phyloP scores from a whole-genome alignment of 2,113 vertebrate species.

The Corapipo altera region DNA sequence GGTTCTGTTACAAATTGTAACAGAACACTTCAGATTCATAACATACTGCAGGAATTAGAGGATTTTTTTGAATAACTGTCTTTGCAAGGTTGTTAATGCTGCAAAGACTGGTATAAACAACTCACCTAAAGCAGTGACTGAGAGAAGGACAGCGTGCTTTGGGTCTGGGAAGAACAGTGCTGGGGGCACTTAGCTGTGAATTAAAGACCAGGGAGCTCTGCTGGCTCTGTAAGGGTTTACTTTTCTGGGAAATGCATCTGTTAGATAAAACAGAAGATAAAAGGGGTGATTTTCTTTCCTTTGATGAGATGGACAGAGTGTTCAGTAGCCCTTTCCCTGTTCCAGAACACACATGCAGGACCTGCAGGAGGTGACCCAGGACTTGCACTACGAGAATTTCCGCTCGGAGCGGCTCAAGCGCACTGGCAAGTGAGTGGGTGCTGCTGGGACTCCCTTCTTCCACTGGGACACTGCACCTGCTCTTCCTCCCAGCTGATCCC shows the following conservation, averaged over 20 bases:
- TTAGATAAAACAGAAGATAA: neutral
- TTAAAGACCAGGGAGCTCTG: neutral
- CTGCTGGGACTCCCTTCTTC: neutral
- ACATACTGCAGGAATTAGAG: neutral
- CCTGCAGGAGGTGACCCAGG: constrained; percentile 88
- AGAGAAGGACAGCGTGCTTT: neutral
- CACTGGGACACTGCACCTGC: neutral
- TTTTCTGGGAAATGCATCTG: neutral
- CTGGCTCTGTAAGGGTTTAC: neutral
- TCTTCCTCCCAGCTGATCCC: neutral
- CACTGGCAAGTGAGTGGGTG: constrained; percentile 78
- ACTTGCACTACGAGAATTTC: constrained; percentile 91
- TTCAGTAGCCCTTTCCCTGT: neutral
- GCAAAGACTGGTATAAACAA: neutral
- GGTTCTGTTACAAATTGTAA: neutral
- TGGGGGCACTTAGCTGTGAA: neutral
- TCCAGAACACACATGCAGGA: constrained; percentile 89
- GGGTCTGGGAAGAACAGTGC: neutral
- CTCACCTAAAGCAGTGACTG: neutral
- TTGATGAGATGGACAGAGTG: neutral
- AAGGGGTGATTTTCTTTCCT: neutral
- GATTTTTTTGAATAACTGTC: neutral
- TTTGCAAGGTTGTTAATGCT: neutral
- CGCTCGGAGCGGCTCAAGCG: constrained; percentile 88
- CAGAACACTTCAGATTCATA: neutral